Base-by-base conservation (phyloP, 2,888 invertebrate species). In the Timema cristinae region DNA sequence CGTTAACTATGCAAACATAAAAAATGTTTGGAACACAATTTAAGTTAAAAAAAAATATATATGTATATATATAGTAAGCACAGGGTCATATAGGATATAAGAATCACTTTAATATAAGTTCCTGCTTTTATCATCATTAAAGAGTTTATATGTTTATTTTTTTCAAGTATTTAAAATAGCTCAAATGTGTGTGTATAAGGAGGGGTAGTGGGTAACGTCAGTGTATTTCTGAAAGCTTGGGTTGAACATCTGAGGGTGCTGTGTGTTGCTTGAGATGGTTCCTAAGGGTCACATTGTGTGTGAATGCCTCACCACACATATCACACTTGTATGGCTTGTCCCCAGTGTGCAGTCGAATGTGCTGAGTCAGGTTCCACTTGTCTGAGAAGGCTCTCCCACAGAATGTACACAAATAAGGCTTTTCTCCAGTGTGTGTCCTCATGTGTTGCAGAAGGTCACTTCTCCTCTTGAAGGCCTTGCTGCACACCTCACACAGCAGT, bases 291-390 rank as follows among this genome's bases (percentile, higher is more conserved):
- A 68, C 71, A n/a, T 68, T 68, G 47, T 71, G 68, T 6, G 71
- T 71, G 48, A 71, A 71, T 8, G 71, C 67, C 61, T 68, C 50
- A 11, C 32, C 51, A 47, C 71, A 71, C 9, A 71, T 16, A 9
- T 51, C 15, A 48, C 71, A 71, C n/a, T 61, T 51, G 47, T 71
- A 71, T 8, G 71, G 71, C 51, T 68, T 71, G n/a, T 67, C 56
- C 8, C 71, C 71, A 2, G 71, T 71, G 50, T 71, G 71, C 13
- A 71, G 50, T 7, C 71, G 67, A 56, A 71, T 50, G 47, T 71
- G 71, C 51, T 71, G 71, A 32, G 71, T 71, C 7, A 71, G 51
- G 10, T 71, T 71, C 71, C 71, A 71, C 47, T 71, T 71, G 48
- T 71, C 68, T 4, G 68, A 71, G 51, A 71, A 71, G 7, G 48